These are phyloP conservation scores for Anarsia innoxiella DNA, from an alignment of 2,888 invertebrate species.

Conservation along the genomic window DNA sequence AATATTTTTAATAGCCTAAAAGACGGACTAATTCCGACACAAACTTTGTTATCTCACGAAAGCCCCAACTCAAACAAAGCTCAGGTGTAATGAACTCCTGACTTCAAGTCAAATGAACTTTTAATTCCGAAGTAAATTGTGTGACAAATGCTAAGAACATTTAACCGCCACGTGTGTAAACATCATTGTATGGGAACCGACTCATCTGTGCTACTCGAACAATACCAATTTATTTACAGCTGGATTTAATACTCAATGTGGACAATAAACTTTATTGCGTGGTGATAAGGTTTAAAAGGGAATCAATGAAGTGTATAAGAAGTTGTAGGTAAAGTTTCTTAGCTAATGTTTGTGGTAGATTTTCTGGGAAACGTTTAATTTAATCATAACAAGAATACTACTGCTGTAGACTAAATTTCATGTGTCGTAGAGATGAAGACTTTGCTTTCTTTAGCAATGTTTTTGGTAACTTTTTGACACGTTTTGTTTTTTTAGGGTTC, in stretches of 20 bases:
- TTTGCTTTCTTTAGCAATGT: neutral
- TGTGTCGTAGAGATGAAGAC: neutral
- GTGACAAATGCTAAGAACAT: too few relatives aligned
- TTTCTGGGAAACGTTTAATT: slow-evolving; percentile 53
- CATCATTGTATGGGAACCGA: slow-evolving; percentile 39
- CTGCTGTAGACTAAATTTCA: neutral
- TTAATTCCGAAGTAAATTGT: too few relatives aligned
- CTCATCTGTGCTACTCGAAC: slow-evolving; percentile 44
- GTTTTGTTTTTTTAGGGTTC: too few relatives aligned
- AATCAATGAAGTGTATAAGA: neutral
- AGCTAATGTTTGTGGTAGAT: slow-evolving; percentile 55
- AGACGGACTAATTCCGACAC: too few relatives aligned
- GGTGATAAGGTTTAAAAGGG: slow-evolving; percentile 24
- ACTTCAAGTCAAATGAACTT: too few relatives aligned
- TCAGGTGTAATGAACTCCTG: too few relatives aligned
- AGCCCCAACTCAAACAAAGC: too few relatives aligned
- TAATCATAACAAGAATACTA: slow-evolving; percentile 41
- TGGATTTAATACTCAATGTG: too few relatives aligned
- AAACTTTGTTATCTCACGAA: too few relatives aligned
- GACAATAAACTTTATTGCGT: slow-evolving; percentile 23
- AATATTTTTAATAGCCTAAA: too few relatives aligned
- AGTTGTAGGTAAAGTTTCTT: slow-evolving; percentile 43
- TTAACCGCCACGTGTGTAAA: too few relatives aligned
- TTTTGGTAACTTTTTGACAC: neutral
- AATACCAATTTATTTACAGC: too few relatives aligned